These are phyloP conservation scores for Actinia tenebrosa DNA, from an alignment of 64 coral and sea anemone genomes.

Conservation along the genomic window DNA sequence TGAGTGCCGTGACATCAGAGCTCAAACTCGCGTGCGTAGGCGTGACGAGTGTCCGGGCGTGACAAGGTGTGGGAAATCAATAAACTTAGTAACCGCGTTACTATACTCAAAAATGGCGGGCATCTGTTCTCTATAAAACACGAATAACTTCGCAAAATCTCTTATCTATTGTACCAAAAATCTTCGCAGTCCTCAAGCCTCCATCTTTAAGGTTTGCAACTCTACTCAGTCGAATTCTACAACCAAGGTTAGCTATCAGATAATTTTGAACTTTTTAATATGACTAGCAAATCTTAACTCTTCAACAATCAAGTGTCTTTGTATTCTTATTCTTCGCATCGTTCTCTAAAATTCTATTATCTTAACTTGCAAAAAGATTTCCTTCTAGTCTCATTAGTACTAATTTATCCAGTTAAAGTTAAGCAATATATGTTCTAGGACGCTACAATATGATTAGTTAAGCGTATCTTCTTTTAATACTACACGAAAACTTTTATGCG, in stretches of 20 bases:
- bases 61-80: not conserved
- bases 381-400: not conserved
- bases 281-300: not conserved
- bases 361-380: not conserved
- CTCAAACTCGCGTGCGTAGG: conserved; percentile 3
- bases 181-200: not conserved
- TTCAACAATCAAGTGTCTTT: not conserved
- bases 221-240: not conserved
- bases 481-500: not conserved
- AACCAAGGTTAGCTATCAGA: not conserved
- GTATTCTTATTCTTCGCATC: not conserved
- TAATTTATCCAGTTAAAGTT: not conserved
- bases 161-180: not conserved
- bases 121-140: not conserved
- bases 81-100: conserved; percentile 8
- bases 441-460: not conserved
- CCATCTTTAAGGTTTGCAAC: not conserved
- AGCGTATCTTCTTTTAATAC: not conserved
- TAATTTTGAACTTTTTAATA: not conserved
- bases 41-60: conserved; percentile 5
- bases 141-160: too few relatives aligned
- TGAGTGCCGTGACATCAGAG: conserved; percentile 9
- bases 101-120: conserved; percentile 17
- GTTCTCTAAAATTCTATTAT: not conserved
- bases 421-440: not conserved